Evolutionary conservation across 2,113 vertebrate genomes (phyloP).

Genomic region (Spheniscus mendiculus): DNA sequence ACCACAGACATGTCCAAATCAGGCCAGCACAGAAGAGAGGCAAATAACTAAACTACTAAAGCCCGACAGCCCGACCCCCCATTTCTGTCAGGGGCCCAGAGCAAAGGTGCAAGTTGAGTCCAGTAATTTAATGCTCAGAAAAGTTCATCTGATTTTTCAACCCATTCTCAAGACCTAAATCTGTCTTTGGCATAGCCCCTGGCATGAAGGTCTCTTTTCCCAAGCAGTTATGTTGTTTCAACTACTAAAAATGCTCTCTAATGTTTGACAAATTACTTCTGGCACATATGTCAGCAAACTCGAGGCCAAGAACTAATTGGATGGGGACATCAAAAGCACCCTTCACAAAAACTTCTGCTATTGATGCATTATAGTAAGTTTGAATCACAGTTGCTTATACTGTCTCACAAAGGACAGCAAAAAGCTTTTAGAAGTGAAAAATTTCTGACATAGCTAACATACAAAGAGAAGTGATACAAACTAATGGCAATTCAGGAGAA

Average conservation of each 20-base stretch:
- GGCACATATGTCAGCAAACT: neutral
- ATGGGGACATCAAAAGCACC: neutral
- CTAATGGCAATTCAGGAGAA: neutral
- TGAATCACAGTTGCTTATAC: neutral
- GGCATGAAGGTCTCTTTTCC: neutral
- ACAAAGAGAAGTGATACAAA: neutral
- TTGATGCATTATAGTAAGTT: neutral
- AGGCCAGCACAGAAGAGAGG: neutral
- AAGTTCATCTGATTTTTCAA: neutral
- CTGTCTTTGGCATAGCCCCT: neutral
- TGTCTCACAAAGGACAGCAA: neutral
- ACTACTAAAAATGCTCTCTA: neutral
- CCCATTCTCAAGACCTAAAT: neutral
- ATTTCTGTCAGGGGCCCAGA: neutral
- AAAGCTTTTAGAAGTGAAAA: slow-evolving; percentile 11
- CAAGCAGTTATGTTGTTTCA: neutral
- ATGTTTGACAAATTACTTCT: neutral
- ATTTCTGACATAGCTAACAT: neutral
- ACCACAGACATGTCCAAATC: neutral
- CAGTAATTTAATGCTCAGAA: neutral
- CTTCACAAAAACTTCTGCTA: neutral
- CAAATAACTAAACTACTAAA: neutral
- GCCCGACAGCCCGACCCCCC: too few species aligned
- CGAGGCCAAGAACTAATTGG: neutral
- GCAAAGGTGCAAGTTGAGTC: neutral